Conservation (phyloP, 2,888 invertebrate species). For the Pantelozetes paolii region DNA sequence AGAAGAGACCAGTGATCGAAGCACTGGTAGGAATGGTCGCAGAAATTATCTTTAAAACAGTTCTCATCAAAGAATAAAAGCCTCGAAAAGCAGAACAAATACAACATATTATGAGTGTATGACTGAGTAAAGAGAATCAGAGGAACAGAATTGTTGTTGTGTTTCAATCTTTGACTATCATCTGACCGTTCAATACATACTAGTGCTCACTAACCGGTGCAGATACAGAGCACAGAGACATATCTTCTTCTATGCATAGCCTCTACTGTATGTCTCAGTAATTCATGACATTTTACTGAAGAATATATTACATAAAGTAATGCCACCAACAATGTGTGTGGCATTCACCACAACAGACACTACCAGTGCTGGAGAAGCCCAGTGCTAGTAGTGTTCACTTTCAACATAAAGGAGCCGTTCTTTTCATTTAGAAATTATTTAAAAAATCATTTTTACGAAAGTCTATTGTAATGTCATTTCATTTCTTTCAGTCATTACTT, state of each 20-base stretch:
- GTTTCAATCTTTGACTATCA: not conserved
- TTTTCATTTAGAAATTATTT: slow-evolving; percentile 21
- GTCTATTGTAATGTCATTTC: slow-evolving; percentile 26
- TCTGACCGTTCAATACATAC: not conserved
- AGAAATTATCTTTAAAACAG: slow-evolving; percentile 25
- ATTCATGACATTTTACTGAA: slow-evolving; percentile 15
- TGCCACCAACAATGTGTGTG: slow-evolving; percentile 30
- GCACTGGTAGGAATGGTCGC: slow-evolving; percentile 4
- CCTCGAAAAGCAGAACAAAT: slow-evolving; percentile 15
- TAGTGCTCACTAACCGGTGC: slow-evolving; percentile 1
- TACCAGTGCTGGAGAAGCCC: not conserved
- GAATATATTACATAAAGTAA: slow-evolving; percentile 24
- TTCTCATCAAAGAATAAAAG: slow-evolving; percentile 27
- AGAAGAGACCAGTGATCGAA: slow-evolving; percentile 14
- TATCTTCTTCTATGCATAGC: not conserved
- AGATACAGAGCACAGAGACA: not conserved
- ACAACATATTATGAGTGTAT: slow-evolving; percentile 7
- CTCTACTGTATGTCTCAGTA: slow-evolving; percentile 16
- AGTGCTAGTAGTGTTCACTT: not conserved
- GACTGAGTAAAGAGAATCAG: not conserved
- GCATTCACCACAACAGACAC: slow-evolving; percentile 18
- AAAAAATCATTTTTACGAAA: not conserved
- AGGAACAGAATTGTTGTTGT: not conserved
- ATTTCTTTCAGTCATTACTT: slow-evolving; percentile 16
- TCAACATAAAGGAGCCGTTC: slow-evolving; percentile 12